Conservation (phyloP, 2,888 invertebrate genomes). For the Ernsta delagoae region DNA sequence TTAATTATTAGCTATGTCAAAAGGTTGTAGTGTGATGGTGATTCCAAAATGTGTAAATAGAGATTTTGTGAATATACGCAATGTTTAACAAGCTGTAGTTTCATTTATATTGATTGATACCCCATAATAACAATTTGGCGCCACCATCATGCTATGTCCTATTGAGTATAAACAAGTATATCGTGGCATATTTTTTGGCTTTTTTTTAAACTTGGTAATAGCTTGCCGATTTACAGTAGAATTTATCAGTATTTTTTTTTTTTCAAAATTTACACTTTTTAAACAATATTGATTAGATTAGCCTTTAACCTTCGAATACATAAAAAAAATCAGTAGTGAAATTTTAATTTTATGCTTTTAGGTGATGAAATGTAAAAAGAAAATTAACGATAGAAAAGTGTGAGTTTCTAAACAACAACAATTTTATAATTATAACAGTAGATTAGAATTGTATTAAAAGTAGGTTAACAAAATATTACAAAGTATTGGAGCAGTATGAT, state of each 20-base stretch:
- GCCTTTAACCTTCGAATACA: background rate
- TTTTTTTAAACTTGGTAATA: background rate
- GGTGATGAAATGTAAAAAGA: conserved; percentile 54
- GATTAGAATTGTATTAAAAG: background rate
- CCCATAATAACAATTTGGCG: conserved; percentile 47
- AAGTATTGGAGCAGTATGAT: too few relatives aligned
- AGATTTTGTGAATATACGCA: conserved; percentile 65
- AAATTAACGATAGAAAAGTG: conserved; percentile 42
- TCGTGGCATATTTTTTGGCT: background rate
- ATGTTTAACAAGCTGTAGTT: conserved; percentile 63
- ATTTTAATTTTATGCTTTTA: conserved; percentile 44
- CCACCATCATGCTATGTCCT: conserved; percentile 79
- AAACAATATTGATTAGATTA: background rate
- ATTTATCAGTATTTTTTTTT: too few relatives aligned
- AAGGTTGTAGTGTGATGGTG: conserved; percentile 80
- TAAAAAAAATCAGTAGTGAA: background rate
- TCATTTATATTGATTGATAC: conserved; percentile 63
- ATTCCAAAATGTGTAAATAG: conserved; percentile 57
- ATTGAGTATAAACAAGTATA: conserved; percentile 5
- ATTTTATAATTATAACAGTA: background rate
- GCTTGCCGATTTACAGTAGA: background rate
- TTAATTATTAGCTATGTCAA: conserved; percentile 15
- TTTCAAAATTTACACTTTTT: background rate
- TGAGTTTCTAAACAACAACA: conserved; percentile 44
- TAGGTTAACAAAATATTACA: too few relatives aligned